Conservation (phyloP, 2,113 vertebrate species). For the Chaetodon auriga region DNA sequence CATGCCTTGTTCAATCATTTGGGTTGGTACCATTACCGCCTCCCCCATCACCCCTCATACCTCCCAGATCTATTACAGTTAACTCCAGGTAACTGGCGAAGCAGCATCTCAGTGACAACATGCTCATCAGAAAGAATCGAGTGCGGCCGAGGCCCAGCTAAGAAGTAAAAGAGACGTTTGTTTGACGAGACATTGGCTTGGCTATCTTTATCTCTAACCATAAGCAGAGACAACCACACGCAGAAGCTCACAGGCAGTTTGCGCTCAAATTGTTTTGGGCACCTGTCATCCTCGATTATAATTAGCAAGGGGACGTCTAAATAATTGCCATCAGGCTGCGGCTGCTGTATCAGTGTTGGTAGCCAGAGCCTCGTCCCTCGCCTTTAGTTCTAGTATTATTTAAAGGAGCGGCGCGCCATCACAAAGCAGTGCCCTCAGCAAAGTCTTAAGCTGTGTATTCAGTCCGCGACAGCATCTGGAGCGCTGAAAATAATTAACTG, state of each 20-base stretch:
- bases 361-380: constrained; percentile 47
- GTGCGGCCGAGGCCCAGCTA: constrained; percentile 30
- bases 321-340: constrained; percentile 80
- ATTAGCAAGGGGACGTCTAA: constrained; percentile 81
- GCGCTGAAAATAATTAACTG: constrained; percentile 72
- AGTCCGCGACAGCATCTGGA: constrained; percentile 66
- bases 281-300: constrained; percentile 83
- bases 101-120: constrained; percentile 43
- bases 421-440: constrained; percentile 61
- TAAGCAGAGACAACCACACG: constrained; percentile 60
- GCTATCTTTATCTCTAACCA: constrained; percentile 77
- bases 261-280: constrained; percentile 78
- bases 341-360: constrained; percentile 68
- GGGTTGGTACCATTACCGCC: not conserved
- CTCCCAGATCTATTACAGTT: constrained; percentile 18
- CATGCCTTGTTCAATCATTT: not conserved
- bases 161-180: constrained; percentile 48
- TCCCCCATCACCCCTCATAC: not conserved
- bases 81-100: constrained; percentile 45
- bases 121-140: constrained; percentile 47
- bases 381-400: constrained; percentile 68
- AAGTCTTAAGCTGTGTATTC: constrained; percentile 65
- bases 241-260: constrained; percentile 74
- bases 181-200: constrained; percentile 53
- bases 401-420: constrained; percentile 66